Conservation (phyloP, 2,113 vertebrate genomes). For the Gallinago media region DNA sequence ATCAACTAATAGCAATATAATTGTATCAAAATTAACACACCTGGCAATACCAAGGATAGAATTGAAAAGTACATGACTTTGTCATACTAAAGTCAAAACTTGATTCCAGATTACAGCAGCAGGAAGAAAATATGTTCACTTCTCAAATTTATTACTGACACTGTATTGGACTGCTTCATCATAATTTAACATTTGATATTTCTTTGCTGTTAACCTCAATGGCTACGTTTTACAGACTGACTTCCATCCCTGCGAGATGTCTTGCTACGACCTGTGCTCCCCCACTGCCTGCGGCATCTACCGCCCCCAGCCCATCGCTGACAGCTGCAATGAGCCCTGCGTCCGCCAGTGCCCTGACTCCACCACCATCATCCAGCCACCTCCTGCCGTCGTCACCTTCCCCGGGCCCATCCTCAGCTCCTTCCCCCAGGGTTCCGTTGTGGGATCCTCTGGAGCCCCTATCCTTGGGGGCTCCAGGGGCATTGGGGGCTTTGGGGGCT, state of each 20-base stretch:
- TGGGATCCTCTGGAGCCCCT: neutral
- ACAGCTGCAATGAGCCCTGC: neutral
- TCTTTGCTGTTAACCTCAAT: neutral
- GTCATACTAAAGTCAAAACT: neutral
- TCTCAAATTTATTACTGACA: neutral
- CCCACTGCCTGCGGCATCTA: fast-evolving
- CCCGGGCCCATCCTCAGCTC: constrained; percentile 36
- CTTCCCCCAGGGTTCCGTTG: neutral
- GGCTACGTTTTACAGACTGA: neutral
- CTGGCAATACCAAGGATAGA: neutral
- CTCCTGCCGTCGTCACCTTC: neutral
- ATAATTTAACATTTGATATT: fast-evolving
- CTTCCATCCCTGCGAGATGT: neutral
- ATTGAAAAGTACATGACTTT: neutral
- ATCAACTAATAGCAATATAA: neutral
- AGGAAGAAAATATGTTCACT: neutral
- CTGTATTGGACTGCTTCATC: neutral
- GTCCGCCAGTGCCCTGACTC: neutral
- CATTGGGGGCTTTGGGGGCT: neutral
- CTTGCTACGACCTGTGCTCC: neutral
- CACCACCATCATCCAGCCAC: neutral
- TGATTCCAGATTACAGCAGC: fast-evolving
- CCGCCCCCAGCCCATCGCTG: neutral
- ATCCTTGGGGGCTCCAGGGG: neutral
- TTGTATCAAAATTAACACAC: fast-evolving